These are phyloP conservation scores for Hypercompe scribonia DNA, from an alignment of 2,888 invertebrate genomes.

Conservation along the genomic window DNA sequence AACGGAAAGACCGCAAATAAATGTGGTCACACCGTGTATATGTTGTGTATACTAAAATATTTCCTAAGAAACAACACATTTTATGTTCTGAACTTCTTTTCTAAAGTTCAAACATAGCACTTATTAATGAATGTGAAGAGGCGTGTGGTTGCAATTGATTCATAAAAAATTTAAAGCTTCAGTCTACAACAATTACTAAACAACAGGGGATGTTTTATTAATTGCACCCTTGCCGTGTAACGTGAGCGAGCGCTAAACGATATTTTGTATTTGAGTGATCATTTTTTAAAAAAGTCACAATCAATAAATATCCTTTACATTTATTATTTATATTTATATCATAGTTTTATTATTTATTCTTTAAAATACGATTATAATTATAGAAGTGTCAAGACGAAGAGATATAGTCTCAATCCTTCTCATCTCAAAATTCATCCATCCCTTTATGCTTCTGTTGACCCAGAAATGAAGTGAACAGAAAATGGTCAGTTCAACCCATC, in stretches of 20 bases:
- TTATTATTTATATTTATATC: too few species aligned
- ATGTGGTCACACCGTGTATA: not conserved
- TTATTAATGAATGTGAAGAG: not conserved
- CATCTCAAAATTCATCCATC: too few species aligned
- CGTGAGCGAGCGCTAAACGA: not conserved
- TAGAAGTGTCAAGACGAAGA: too few species aligned
- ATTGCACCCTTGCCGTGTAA: not conserved
- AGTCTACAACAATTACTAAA: not conserved
- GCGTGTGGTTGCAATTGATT: not conserved
- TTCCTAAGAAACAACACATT: slow-evolving; percentile 7
- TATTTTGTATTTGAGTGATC: too few species aligned
- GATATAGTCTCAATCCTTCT: too few species aligned
- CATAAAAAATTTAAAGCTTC: not conserved
- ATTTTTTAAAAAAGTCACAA: too few species aligned
- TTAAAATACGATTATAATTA: too few species aligned
- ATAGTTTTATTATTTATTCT: too few species aligned
- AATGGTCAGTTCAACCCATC: too few species aligned
- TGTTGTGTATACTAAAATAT: slow-evolving; percentile 3
- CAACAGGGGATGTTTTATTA: not conserved
- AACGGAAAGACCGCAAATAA: slow-evolving; percentile 16
- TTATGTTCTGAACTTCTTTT: slow-evolving; percentile 4
- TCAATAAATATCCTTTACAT: too few species aligned
- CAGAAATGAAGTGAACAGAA: too few species aligned
- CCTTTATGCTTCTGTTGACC: too few species aligned
- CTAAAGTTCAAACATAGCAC: not conserved